Evolutionary conservation across 2,113 vertebrate species (phyloP), one percentile per base, ranked within the genome.

Genomic region (Notothenia coriiceps): DNA sequence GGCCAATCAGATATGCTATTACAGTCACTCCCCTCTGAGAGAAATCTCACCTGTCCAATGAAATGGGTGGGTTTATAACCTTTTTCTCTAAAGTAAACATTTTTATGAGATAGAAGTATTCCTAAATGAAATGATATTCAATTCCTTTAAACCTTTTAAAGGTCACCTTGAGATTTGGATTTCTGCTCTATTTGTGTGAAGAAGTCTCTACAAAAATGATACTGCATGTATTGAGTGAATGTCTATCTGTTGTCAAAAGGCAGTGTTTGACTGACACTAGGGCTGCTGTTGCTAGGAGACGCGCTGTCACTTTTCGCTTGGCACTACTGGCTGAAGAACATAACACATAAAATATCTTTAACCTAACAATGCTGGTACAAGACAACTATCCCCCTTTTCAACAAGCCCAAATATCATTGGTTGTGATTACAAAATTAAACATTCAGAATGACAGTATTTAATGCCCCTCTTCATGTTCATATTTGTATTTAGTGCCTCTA

Each of bases 1-100:
- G 94, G 92, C 94, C 94, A 93, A 93, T 95, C 93, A 90, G 91
- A 94, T 95, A 95, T 88, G 87, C 93, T 92, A 94, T 95, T 95
- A 70, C 22, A 51, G 74, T 61, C 29, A 5, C 68, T 77, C 0
- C 68, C 52, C 84, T 90, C 76, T 71, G 54, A 88, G 17, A 57
- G 70, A 88, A 47, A 88, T 88, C 89, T 94, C 83, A 73, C 71
- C 52, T 82, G 74, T 67, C 62, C 82, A 67, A 54, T 80, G 60
- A 86, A 84, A 84, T 18, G 33, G 12, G 25, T 6, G 17, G 22
- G 8, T 79, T 77, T 60, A 47, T 17, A 49, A 63, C 20, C 0
- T 62, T 76, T 74, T 69, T 51, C 10, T 29, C 29, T 40, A 50
- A 7, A 56, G 14, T 46, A 8, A 33, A 70, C 7, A 8, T 29